Evolutionary conservation across 2,888 invertebrate genomes (phyloP).

Genomic region (Eupithecia dodoneata): DNA sequence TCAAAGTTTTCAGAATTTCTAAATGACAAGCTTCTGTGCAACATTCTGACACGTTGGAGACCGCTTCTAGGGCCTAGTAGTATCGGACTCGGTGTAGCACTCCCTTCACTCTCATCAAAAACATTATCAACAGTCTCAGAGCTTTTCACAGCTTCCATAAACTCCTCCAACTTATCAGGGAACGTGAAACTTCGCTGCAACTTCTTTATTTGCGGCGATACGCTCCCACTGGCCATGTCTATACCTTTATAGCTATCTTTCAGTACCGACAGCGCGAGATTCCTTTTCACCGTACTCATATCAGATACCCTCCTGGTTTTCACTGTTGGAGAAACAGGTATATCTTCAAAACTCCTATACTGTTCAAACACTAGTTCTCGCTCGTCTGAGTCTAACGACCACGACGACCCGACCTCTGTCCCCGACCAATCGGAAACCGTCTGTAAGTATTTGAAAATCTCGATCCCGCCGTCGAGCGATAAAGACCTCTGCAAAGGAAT

Average conservation of each 20-base stretch:
- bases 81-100: constrained; percentile 38
- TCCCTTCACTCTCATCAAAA: constrained; percentile 27
- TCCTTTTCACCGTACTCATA: constrained; percentile 54
- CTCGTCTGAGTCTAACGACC: constrained; percentile 66
- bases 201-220: constrained; percentile 69
- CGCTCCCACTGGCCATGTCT: constrained; percentile 52
- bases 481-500: constrained; percentile 70
- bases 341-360: constrained; percentile 74
- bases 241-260: constrained; percentile 70
- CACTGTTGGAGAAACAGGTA: constrained; percentile 72
- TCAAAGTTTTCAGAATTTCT: constrained; percentile 51
- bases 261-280: constrained; percentile 61
- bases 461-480: constrained; percentile 72
- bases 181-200: constrained; percentile 68
- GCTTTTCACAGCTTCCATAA: constrained; percentile 46
- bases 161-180: constrained; percentile 57
- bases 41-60: constrained; percentile 59
- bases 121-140: constrained; percentile 44
- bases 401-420: constrained; percentile 60
- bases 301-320: constrained; percentile 77
- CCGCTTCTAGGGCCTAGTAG: constrained; percentile 52
- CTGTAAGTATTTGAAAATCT: constrained; percentile 69
- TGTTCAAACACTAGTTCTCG: constrained; percentile 54
- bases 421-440: constrained; percentile 65
- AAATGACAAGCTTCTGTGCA: constrained; percentile 54